Percentiles rank a stretch among this genome's conserved stretches.
Evolutionary conservation across 2,888 invertebrate genomes (phyloP).

Genomic region (Urechis unicinctus): DNA sequence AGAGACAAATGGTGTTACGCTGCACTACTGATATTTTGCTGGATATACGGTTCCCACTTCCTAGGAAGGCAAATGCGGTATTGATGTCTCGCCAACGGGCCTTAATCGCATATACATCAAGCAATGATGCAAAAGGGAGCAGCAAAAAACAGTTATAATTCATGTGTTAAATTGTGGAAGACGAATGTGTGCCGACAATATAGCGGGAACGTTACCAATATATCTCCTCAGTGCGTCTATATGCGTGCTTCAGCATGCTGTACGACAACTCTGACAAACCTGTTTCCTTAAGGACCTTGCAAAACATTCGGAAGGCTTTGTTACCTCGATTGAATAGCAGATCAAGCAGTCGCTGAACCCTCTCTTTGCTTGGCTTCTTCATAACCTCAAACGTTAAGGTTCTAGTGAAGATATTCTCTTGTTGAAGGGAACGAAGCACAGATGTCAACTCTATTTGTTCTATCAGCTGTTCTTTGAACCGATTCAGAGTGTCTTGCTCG

Average conservation of each 20-base stretch:
- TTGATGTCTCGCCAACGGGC: too few species aligned
- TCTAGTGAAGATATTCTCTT: slow-evolving; percentile 18
- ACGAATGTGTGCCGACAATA: too few species aligned
- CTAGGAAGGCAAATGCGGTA: too few species aligned
- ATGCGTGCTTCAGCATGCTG: slow-evolving; percentile 18
- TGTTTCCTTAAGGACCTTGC: slow-evolving; percentile 17
- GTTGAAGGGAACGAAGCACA: slow-evolving; percentile 18
- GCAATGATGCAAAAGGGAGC: too few species aligned
- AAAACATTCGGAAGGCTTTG: slow-evolving; percentile 19
- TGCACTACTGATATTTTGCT: too few species aligned
- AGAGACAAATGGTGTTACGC: too few species aligned
- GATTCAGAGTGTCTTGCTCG: slow-evolving; percentile 16
- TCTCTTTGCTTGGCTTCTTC: slow-evolving; percentile 16
- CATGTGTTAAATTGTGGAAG: too few species aligned
- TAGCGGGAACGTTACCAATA: neutral
- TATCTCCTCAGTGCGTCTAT: slow-evolving; percentile 17
- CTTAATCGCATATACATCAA: too few species aligned
- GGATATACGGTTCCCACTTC: too few species aligned
- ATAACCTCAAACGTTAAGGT: slow-evolving; percentile 23
- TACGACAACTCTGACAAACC: slow-evolving; percentile 17
- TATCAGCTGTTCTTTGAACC: slow-evolving; percentile 11
- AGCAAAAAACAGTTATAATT: too few species aligned
- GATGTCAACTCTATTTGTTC: slow-evolving; percentile 17
- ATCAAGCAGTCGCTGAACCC: slow-evolving; percentile 18
- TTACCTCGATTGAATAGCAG: slow-evolving; percentile 17